Evolutionary conservation across 2,888 invertebrate genomes (phyloP).

Genomic region (Ochropleura leucogaster): DNA sequence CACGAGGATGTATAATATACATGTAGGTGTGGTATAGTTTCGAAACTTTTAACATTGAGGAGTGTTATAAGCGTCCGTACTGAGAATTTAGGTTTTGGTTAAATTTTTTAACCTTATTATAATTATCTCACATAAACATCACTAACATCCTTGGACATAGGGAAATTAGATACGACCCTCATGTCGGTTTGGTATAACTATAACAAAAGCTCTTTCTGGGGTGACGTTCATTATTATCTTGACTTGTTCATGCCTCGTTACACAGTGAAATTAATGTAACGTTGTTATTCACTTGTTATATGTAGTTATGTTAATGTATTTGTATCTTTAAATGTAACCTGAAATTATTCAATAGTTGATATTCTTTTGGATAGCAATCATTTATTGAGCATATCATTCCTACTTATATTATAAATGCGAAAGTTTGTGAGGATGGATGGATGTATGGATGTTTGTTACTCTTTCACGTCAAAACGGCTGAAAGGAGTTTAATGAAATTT

Average conservation of each 20-base stretch:
- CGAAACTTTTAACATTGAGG: background rate
- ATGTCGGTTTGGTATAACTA: constrained; percentile 64
- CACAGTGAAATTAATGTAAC: constrained; percentile 60
- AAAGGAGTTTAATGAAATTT: too few relatives aligned
- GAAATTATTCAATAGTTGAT: constrained; percentile 24
- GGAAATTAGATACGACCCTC: constrained; percentile 70
- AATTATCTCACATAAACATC: constrained; percentile 4
- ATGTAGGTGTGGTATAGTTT: background rate
- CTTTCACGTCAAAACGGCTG: too few relatives aligned
- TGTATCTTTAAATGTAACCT: constrained; percentile 10
- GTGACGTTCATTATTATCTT: constrained; percentile 68
- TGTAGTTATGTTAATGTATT: constrained; percentile 12
- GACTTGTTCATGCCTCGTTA: constrained; percentile 75
- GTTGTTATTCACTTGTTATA: constrained; percentile 38
- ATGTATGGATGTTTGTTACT: too few relatives aligned
- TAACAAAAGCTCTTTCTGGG: constrained; percentile 69
- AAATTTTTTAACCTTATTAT: constrained; percentile 11
- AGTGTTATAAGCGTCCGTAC: background rate
- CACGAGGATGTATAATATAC: background rate
- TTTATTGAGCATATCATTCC: background rate
- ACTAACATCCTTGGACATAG: constrained; percentile 22
- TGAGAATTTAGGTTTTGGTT: background rate
- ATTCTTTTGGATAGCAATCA: background rate
- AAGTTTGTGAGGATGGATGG: too few relatives aligned
- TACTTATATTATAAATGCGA: too few relatives aligned